Evolutionary conservation across 2,797 vertebrate species (phyloP).

Genomic region (Myiotriccus ornatus): DNA sequence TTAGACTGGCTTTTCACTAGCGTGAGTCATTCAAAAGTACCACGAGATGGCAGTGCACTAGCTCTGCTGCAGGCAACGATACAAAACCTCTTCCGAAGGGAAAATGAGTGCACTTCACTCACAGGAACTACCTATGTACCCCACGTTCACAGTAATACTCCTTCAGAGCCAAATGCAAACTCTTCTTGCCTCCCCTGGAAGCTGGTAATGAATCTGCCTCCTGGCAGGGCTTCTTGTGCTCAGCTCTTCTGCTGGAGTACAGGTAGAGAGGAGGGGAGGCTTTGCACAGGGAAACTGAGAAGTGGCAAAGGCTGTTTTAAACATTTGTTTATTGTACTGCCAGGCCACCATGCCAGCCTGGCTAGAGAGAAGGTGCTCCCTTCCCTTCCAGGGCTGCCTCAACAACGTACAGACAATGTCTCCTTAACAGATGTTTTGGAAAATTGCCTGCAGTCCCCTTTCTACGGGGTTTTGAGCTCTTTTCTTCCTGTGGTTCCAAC

Average conservation of each 20-base stretch:
- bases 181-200: background rate
- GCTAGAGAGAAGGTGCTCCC: background rate
- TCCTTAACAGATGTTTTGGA: background rate
- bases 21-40: background rate
- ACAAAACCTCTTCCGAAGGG: background rate
- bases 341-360: rapidly evolving
- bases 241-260: background rate
- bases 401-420: background rate
- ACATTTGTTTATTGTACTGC: background rate
- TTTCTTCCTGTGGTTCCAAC: background rate
- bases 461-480: background rate
- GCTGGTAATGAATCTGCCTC: background rate
- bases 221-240: background rate
- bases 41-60: constrained; percentile 57
- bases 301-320: background rate
- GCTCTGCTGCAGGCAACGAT: background rate
- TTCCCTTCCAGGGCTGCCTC: background rate
- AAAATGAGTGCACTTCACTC: background rate
- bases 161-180: background rate
- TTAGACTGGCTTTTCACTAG: background rate
- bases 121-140: rapidly evolving
- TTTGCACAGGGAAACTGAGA: background rate
- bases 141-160: background rate
- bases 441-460: background rate
- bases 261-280: background rate